Conservation (phyloP, 2,888 invertebrate species). For the Drosophila pegasa region DNA sequence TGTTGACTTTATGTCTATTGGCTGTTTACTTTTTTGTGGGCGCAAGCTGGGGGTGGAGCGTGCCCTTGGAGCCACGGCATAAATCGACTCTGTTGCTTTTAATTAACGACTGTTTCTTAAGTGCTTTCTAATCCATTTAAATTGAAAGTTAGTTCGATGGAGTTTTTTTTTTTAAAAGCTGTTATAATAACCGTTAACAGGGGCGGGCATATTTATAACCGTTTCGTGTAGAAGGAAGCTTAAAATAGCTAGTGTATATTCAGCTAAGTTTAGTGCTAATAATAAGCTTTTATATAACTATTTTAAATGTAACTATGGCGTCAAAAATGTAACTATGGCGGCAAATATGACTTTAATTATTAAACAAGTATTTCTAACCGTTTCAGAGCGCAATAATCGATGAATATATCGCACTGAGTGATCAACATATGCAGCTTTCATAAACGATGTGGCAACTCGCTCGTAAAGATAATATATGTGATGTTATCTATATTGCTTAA, state of each 20-base stretch:
- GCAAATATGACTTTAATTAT: not conserved
- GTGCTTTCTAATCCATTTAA: conserved; percentile 36
- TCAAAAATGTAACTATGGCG: not conserved
- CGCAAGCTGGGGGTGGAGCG: not conserved
- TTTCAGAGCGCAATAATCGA: not conserved
- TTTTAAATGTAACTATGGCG: not conserved
- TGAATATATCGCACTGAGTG: conserved; percentile 1
- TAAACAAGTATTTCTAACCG: not conserved
- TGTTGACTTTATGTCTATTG: conserved; percentile 42
- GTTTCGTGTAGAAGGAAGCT: not conserved
- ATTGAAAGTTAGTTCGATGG: not conserved
- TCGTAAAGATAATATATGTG: not conserved
- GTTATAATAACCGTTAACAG: not conserved
- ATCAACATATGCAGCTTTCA: not conserved
- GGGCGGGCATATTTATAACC: not conserved
- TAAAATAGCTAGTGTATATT: not conserved
- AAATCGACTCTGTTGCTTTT: conserved; percentile 27
- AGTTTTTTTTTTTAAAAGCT: not conserved
- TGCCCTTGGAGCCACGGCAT: not conserved
- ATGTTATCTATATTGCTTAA: conserved; percentile 5
- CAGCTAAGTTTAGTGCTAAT: not conserved
- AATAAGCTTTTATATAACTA: not conserved
- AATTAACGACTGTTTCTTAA: conserved; percentile 49
- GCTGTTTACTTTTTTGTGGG: conserved; percentile 22
- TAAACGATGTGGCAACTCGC: conserved; percentile 15